Evolutionary conservation across 1,140 invertebrate species (phyloP).

Genomic region (Yoshiicerus persimilis): DNA sequence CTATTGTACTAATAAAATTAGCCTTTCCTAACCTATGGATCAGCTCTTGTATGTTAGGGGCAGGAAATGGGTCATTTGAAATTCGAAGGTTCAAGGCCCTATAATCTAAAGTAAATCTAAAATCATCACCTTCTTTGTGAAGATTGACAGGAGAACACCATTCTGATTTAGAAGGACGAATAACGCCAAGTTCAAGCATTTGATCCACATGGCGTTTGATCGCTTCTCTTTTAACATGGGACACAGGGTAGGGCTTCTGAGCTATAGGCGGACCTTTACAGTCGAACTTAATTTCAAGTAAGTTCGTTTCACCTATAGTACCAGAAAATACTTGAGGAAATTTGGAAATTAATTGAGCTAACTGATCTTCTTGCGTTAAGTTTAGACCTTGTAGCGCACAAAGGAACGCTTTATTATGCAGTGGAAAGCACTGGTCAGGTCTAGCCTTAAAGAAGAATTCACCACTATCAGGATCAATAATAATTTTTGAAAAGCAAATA

Average conservation of each 20-base stretch:
- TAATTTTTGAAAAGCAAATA: neutral
- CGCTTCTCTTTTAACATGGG: neutral
- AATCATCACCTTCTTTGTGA: neutral
- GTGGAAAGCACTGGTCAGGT: neutral
- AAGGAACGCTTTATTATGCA: neutral
- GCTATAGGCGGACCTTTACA: neutral
- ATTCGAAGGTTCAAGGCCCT: constrained; percentile 56
- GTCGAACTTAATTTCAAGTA: neutral
- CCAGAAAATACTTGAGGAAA: neutral
- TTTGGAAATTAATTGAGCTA: neutral
- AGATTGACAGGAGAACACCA: constrained; percentile 25
- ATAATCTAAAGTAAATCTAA: constrained; percentile 54
- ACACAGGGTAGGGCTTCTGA: neutral
- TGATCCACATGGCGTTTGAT: constrained; percentile 31
- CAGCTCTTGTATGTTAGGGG: constrained; percentile 54
- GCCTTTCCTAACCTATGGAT: constrained; percentile 53
- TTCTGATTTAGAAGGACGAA: constrained; percentile 49
- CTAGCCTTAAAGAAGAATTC: neutral
- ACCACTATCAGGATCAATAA: neutral
- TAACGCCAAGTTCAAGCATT: constrained; percentile 51
- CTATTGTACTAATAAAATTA: constrained; percentile 55
- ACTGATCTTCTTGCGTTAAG: neutral
- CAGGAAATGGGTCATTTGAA: constrained; percentile 50
- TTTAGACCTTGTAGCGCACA: neutral
- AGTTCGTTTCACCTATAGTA: neutral